Evolutionary conservation across 92 coral and sea anemone genomes (phyloP).

Genomic region (Pocillopora meandrina): DNA sequence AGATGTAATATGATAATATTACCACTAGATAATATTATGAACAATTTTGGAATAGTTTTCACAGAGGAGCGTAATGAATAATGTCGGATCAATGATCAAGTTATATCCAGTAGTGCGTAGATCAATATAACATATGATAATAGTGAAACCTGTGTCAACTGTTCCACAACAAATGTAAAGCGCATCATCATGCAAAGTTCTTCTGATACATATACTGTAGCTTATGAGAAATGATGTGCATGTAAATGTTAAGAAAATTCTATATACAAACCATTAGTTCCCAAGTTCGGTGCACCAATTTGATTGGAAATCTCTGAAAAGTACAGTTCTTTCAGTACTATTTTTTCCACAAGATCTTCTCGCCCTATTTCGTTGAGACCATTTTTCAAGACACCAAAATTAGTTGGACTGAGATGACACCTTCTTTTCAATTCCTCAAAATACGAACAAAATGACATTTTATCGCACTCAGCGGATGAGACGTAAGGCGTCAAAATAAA

Average conservation of each 20-base stretch:
- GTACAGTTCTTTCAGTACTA: slow-evolving; percentile 17
- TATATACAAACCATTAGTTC: slow-evolving; percentile 2
- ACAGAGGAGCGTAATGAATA: no score
- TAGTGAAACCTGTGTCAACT: no score
- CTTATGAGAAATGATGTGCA: no score
- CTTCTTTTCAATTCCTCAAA: slow-evolving; percentile 12
- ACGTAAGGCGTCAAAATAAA: slow-evolving; percentile 27
- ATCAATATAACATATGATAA: no score
- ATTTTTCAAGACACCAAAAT: slow-evolving; percentile 15
- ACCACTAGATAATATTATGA: no score
- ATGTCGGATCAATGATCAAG: no score
- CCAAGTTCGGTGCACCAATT: slow-evolving; percentile 11
- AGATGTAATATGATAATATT: no score
- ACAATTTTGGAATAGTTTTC: no score
- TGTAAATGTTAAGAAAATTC: no score
- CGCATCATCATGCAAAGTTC: no score
- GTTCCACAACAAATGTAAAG: no score
- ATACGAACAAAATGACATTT: background rate
- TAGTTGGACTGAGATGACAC: background rate
- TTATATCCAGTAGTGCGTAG: no score
- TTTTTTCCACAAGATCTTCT: slow-evolving; percentile 39
- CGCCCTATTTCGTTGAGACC: slow-evolving; percentile 40
- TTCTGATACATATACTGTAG: background rate
- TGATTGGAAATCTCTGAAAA: slow-evolving; percentile 22
- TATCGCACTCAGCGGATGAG: slow-evolving; percentile 31